Base-by-base conservation (phyloP, 2,797 vertebrate genomes). In the Chanos chanos region DNA sequence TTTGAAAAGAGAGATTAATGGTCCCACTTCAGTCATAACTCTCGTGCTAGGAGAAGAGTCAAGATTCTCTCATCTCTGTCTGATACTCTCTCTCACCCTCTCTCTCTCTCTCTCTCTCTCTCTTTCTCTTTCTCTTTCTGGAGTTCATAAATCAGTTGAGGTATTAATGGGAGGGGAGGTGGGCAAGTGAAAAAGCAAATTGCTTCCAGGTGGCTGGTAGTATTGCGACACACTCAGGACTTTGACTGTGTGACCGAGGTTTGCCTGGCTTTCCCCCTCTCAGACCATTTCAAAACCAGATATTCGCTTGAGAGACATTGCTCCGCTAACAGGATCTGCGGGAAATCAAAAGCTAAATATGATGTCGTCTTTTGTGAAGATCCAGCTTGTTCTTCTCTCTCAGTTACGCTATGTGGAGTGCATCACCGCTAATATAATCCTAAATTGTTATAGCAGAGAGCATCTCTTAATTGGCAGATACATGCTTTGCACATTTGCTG, bases 151-250 rank as follows among this genome's bases (percentile, higher is more conserved):
- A 78, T 79, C 59, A 69, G 69, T 55, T 37, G 19, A 78, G 76
- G 83, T 76, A 73, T 74, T 77, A 79, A 76, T 70, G 72, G 74
- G 78, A 73, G 69, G 73, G 77, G 74, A 79, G 59, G 15, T 49
- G 69, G 37, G 31, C 13, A 21, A 15, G 13, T 54, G 77, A 75
- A 72, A 84, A 82, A 81, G 86, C 85, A 87, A 92, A 86, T 92
- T 89, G 81, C 80, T 92, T 90, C 85, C 86, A 89, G 87, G 83
- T 89, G 89, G 66, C 64, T 66, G 41, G 72, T 76, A 50, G 78
- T 76, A 73, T 79, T 81, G 77, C 81, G 77, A 66, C 16, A 48
- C 72, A 70, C 27, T 21, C 31, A 2, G 19, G 15, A 43, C 22
- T 53, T 12, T 50, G 4, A n/a, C 28, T 10, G 4, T 28, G 19